Evolutionary conservation across 1,140 invertebrate species (phyloP).

Genomic region (Aradophagus sp.): DNA sequence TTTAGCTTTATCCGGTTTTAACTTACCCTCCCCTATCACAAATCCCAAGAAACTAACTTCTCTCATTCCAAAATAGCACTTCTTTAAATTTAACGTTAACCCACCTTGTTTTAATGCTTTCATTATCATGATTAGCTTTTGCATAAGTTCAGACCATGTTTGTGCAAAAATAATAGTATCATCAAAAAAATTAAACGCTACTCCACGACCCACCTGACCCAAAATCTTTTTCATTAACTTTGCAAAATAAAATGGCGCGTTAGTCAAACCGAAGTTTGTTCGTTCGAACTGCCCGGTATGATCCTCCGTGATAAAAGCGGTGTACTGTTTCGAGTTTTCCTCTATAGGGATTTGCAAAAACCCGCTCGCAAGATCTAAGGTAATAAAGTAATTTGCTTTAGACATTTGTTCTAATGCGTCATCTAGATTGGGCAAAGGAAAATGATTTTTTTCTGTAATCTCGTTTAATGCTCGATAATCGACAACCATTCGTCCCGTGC

Average conservation of each 20-base stretch:
- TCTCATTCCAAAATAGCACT: slow-evolving; percentile 60
- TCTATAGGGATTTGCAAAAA: neutral
- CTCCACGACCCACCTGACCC: slow-evolving; percentile 18
- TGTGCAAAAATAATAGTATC: slow-evolving; percentile 4
- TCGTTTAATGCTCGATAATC: neutral
- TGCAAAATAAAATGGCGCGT: slow-evolving; percentile 6
- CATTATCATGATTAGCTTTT: slow-evolving; percentile 12
- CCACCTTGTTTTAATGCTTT: slow-evolving; percentile 34
- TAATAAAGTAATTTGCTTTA: neutral
- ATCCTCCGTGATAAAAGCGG: too few relatives aligned
- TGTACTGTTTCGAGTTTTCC: slow-evolving; percentile 4
- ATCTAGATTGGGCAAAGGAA: neutral
- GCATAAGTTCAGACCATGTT: neutral
- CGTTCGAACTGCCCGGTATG: neutral
- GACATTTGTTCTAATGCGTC: neutral
- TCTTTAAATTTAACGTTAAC: slow-evolving; percentile 63
- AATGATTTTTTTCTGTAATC: neutral
- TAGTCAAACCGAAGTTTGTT: slow-evolving; percentile 1
- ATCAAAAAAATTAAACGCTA: slow-evolving; percentile 3
- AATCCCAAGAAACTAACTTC: slow-evolving; percentile 60
- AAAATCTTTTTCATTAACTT: neutral
- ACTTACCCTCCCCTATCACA: slow-evolving; percentile 52
- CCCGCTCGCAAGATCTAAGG: too few relatives aligned
- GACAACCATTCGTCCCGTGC: neutral
- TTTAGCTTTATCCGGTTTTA: slow-evolving; percentile 60